Conservation (phyloP, 2,797 vertebrate species). For the Crypturellus tataupa region DNA sequence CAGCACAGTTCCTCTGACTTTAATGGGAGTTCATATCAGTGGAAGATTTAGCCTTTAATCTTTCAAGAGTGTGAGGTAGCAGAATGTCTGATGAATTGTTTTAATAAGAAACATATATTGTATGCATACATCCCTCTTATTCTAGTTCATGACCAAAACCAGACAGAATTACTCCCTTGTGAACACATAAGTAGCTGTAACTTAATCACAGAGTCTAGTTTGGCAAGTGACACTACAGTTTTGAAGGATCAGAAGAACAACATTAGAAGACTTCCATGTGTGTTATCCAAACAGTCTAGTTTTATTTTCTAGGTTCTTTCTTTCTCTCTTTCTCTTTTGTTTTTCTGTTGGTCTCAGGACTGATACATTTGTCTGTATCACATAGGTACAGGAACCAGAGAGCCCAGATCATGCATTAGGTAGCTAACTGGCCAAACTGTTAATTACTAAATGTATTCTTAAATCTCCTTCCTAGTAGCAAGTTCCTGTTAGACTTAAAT, state of each 20-base stretch:
- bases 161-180: background rate
- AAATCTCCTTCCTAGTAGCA: background rate
- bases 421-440: background rate
- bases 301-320: background rate
- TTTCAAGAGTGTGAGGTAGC: background rate
- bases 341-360: background rate
- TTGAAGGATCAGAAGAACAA: background rate
- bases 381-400: background rate
- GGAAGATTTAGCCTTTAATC: background rate
- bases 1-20: background rate
- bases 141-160: background rate
- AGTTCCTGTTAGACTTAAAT: background rate
- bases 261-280: background rate
- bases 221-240: background rate
- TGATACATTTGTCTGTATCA: background rate
- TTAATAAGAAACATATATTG: background rate
- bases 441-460: background rate
- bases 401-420: background rate
- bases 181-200: conserved; percentile 24
- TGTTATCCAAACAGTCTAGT: background rate
- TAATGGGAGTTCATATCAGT: background rate
- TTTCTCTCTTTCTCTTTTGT: background rate
- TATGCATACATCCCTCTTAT: background rate
- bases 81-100: background rate
- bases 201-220: background rate